Base-by-base conservation (phyloP, 2,888 invertebrate species). In the Oligia latruncula region DNA sequence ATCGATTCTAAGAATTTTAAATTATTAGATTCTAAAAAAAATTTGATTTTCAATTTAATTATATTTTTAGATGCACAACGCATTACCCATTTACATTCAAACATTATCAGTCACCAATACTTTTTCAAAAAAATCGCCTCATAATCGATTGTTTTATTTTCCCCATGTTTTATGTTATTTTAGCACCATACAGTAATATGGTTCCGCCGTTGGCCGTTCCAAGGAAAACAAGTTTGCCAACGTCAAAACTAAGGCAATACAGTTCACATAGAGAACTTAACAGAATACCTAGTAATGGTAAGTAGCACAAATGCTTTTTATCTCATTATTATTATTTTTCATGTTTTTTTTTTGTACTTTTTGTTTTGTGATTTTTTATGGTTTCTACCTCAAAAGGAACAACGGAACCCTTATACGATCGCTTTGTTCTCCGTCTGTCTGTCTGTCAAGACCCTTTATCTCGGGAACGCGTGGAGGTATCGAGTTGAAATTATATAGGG, bases 181-280 rank as follows among this genome's bases (percentile, higher is more conserved):
- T 94, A 96, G 95, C 90, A 77, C 84, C 93, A n/a, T 93, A 94
- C 87, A 90, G 87, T 83, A 83, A 91, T 64, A 95, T 96, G 95
- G 91, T 93, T 15, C 95, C 96, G 1, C 95, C 96, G 0, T 60
- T 90, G 23, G 90, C 88, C 1, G 84, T 94, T 11, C 94, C 94
- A 43, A 93, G 93, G 81, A 95, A 95, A 88, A 93, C 95, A 2
- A 91, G 92, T 80, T 92, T 97, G 88, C 97, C 97, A 11, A 96
- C 96, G 0, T 97, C 97, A 66, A 97, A 97, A 89, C 92, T 97
- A 83, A 94, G 97, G 86, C 97, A 97, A 87, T 97, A 97, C 90
- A 97, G 97, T 90, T 97, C 97, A 77, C 97, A 97, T 90, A 96
- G 95, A 87, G 97, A 97, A 89, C 94, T 97, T 17, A 96, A 92